Percentiles rank a stretch among this genome's conserved stretches.
phyloP scores from a whole-genome alignment of 2,113 vertebrate genomes.

The Canis aureus region DNA sequence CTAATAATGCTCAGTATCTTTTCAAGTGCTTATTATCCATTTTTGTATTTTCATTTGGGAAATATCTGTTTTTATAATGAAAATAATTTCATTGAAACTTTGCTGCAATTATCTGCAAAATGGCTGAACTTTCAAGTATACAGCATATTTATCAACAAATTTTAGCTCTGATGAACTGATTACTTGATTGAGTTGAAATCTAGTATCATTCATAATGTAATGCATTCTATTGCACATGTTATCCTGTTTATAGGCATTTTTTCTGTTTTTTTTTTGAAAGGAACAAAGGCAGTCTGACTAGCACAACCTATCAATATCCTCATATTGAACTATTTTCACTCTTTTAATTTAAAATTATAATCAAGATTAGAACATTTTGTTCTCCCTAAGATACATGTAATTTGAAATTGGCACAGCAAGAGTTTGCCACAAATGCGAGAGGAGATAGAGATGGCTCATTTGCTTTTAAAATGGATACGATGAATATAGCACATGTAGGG shows the following conservation, averaged over 20 bases:
- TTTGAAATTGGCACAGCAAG: constrained; percentile 85
- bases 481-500: constrained; percentile 88
- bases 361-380: constrained; percentile 84
- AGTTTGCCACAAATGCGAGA: constrained; percentile 80
- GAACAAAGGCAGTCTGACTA: constrained; percentile 58
- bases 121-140: constrained; percentile 38
- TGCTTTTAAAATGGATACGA: constrained; percentile 88
- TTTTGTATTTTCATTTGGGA: constrained; percentile 8
- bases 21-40: not conserved
- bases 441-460: constrained; percentile 85
- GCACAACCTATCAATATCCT: constrained; percentile 55
- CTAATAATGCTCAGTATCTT: not conserved
- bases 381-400: constrained; percentile 79
- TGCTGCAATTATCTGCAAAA: constrained; percentile 60
- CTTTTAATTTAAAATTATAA: constrained; percentile 86
- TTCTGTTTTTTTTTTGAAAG: constrained; percentile 45
- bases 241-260: not conserved
- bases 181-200: constrained; percentile 54
- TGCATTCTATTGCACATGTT: constrained; percentile 40
- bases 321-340: constrained; percentile 77
- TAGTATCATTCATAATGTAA: constrained; percentile 25
- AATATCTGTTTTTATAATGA: constrained; percentile 32
- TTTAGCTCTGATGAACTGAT: constrained; percentile 67
- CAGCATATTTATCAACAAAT: constrained; percentile 51
- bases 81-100: constrained; percentile 50